Conservation (phyloP, 2,888 invertebrate genomes). For the Vesta saturnalis region DNA sequence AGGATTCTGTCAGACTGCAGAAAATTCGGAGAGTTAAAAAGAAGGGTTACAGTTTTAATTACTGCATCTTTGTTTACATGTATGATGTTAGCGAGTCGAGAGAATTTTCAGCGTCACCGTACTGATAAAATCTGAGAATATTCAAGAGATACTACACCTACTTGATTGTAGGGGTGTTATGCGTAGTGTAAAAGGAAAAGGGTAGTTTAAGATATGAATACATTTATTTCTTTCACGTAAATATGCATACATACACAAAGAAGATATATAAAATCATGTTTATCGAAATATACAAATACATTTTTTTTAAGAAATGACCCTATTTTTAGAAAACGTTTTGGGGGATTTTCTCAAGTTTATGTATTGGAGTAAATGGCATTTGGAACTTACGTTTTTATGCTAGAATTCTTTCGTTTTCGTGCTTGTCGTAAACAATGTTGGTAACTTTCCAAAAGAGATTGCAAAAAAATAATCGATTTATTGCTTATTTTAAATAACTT, state of each 20-base stretch:
- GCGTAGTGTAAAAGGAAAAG: constrained; percentile 1
- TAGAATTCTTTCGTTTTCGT: too few species aligned
- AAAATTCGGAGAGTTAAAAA: too few species aligned
- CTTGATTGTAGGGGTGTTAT: constrained; percentile 16
- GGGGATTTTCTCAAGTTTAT: not conserved
- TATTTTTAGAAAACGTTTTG: not conserved
- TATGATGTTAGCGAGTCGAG: too few species aligned
- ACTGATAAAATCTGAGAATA: constrained; percentile 31
- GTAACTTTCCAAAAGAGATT: not conserved
- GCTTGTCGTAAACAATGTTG: constrained; percentile 1
- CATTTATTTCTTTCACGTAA: constrained; percentile 1
- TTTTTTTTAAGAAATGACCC: not conserved
- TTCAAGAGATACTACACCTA: constrained; percentile 23
- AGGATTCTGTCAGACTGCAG: too few species aligned
- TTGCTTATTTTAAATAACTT: too few species aligned
- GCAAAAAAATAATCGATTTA: not conserved
- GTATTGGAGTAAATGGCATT: not conserved
- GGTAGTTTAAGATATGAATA: not conserved
- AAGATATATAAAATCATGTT: not conserved
- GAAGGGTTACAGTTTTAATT: too few species aligned
- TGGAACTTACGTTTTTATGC: too few species aligned
- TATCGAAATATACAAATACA: not conserved
- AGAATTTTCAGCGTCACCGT: constrained; percentile 22
- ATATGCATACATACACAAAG: not conserved
- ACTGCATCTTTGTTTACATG: too few species aligned